Base-by-base conservation (phyloP, 2,797 vertebrate species). In the Lophius americanus region DNA sequence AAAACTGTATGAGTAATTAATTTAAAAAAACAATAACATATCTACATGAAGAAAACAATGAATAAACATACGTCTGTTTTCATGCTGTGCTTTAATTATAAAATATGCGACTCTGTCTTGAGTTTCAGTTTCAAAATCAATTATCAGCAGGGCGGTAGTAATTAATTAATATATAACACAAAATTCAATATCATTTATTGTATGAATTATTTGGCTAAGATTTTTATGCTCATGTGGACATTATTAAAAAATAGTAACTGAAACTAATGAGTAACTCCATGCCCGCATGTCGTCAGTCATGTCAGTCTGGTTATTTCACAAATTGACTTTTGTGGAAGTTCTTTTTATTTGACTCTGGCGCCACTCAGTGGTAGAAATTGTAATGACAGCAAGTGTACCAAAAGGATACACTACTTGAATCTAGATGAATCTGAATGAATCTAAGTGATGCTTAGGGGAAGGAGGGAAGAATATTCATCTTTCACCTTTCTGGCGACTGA, bases 321-420 rank as follows among this genome's bases (percentile, higher is more conserved):
- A 13, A 3, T 23, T 2, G 14, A 5, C 3, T 51, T 55, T 36
- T 14, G 37, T 11, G 39, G 33, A 23, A 35, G 7, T 2, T 35
- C 23, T 44, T 62, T 36, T 37, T 6, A 3, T 78, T 35, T 7
- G 78, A 59, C 48, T 78, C 14, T 84, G 36, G 35, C 53, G 38
- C 71, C 86, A 59, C 44, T 4, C 66, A 32, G 78, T 81, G 90
- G 73, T 43, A 0, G 6, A 51, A 52, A 1, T 2, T 1, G 1
- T 9, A 67, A 73, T 59, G 85, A 7, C 70, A 76, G 14, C 33
- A 38, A 23, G 23, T 23, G 23, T 23, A 23, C 23, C 23, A 23
- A 23, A 23, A 23, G 23, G 23, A 23, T 23, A 23, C 23, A 23
- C 23, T 23, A 23, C 23, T 23, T 23, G 23, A 23, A 23, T 23